These are phyloP conservation scores for Sebastes alutus DNA, from an alignment of 2,797 vertebrate genomes.

Conservation along the genomic window DNA sequence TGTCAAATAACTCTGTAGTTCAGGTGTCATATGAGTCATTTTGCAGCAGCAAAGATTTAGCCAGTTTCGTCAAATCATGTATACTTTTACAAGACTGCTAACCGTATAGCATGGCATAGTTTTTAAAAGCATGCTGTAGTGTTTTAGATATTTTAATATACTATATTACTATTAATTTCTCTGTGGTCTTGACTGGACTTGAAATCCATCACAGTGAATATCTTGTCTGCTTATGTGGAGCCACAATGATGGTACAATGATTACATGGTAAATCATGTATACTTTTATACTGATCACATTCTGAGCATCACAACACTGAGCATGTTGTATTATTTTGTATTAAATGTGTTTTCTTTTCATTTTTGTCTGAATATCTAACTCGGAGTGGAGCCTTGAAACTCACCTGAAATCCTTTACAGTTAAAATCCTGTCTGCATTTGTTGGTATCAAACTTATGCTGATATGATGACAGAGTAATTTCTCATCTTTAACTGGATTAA, in stretches of 20 bases:
- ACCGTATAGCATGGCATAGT: background rate
- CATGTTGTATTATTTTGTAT: background rate
- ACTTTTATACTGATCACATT: background rate
- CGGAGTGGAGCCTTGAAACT: background rate
- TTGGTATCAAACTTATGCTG: background rate
- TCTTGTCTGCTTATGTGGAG: background rate
- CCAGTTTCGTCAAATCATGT: background rate
- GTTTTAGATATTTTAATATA: background rate
- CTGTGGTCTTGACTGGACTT: background rate
- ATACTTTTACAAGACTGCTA: background rate
- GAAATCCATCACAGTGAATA: background rate
- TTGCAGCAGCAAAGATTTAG: background rate
- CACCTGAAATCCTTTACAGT: background rate
- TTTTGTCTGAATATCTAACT: background rate
- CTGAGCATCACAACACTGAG: background rate
- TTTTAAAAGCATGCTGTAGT: background rate
- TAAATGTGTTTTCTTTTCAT: background rate
- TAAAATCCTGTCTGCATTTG: background rate
- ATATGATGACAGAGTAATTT: background rate
- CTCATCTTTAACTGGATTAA: background rate
- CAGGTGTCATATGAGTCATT: background rate
- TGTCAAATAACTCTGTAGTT: background rate
- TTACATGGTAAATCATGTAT: background rate
- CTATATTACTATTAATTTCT: background rate
- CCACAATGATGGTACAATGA: background rate